Evolutionary conservation across 2,113 vertebrate genomes (phyloP).

Genomic region (Morone chrysops): DNA sequence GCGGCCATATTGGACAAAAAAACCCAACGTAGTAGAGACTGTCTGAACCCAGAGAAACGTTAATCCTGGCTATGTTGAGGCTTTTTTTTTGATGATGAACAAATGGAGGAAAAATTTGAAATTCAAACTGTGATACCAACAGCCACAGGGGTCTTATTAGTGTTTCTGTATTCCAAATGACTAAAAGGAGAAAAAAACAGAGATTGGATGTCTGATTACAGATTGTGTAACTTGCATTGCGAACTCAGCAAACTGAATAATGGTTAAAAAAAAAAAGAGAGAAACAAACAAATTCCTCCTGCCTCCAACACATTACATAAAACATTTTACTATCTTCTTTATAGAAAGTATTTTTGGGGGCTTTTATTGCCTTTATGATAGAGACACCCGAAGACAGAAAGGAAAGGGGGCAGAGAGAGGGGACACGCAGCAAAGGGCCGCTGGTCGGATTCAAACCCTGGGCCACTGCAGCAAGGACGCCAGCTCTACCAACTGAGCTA

Average conservation of each 20-base stretch:
- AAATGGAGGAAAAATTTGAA: background rate
- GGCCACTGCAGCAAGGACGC: no score
- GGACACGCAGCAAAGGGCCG: no score
- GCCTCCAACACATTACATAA: background rate
- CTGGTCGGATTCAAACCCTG: no score
- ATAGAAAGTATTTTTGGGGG: no score
- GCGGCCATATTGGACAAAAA: background rate
- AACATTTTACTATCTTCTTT: background rate
- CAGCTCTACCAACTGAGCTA: no score
- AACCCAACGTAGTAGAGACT: background rate
- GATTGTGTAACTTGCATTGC: no score
- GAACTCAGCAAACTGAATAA: background rate
- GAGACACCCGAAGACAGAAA: no score
- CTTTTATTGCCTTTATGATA: no score
- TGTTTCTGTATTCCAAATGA: background rate
- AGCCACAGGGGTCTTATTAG: background rate
- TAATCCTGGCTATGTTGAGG: background rate
- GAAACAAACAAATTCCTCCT: no score
- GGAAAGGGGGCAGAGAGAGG: no score
- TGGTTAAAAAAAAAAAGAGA: background rate
- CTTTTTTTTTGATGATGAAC: conserved; percentile 5
- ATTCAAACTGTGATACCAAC: background rate
- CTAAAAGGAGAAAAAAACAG: background rate
- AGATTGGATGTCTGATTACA: background rate
- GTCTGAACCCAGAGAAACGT: background rate